phyloP scores from a whole-genome alignment of 2,797 vertebrate genomes.

The Labroides dimidiatus region DNA sequence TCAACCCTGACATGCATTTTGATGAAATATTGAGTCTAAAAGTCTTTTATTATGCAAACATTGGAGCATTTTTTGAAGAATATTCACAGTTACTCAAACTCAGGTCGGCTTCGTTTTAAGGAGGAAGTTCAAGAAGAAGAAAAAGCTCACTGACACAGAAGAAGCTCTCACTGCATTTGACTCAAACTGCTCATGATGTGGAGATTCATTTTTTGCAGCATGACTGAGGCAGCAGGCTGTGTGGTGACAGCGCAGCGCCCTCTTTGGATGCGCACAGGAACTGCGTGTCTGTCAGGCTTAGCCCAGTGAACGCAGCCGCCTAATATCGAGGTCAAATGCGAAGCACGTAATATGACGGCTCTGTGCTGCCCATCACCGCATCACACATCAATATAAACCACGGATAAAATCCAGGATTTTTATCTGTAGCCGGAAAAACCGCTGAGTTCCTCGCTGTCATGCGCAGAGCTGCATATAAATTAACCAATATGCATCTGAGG shows the following conservation, averaged over 20 bases:
- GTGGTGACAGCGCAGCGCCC: slow-evolving; percentile 67
- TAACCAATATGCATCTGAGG: slow-evolving; percentile 22
- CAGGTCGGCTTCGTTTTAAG: too few relatives aligned
- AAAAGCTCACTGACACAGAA: neutral
- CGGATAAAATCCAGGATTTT: neutral
- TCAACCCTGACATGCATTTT: neutral
- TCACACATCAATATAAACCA: neutral
- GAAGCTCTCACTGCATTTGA: neutral
- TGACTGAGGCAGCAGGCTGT: neutral
- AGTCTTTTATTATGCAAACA: neutral
- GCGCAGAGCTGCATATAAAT: slow-evolving; percentile 46
- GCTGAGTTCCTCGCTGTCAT: slow-evolving; percentile 11
- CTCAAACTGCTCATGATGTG: neutral
- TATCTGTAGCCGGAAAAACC: neutral
- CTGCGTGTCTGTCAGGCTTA: neutral
- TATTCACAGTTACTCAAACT: neutral
- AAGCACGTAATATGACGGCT: slow-evolving; percentile 15
- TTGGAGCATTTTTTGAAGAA: neutral
- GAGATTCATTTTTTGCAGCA: slow-evolving; percentile 25
- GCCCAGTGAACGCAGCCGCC: slow-evolving; percentile 37
- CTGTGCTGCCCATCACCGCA: neutral
- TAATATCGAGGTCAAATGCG: slow-evolving; percentile 60
- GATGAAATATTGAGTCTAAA: neutral
- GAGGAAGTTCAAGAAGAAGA: neutral
- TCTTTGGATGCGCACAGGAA: slow-evolving; percentile 48